These are phyloP conservation scores for Cryptophagus acutangulus DNA, from an alignment of 2,888 invertebrate species.

Conservation along the genomic window DNA sequence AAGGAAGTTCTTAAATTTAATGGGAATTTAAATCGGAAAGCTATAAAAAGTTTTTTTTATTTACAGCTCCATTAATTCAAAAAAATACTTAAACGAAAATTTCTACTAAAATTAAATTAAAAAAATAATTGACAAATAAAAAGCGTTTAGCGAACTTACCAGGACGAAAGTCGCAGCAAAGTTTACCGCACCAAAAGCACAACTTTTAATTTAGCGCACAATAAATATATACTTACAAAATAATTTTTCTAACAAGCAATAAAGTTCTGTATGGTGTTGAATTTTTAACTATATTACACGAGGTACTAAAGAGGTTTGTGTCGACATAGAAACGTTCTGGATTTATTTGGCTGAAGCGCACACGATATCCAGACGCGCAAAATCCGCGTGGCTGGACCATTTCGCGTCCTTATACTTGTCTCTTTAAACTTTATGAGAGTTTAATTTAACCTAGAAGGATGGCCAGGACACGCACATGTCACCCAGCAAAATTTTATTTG, in stretches of 20 bases:
- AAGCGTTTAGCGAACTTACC: too few relatives aligned
- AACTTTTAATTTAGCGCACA: not conserved
- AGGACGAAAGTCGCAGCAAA: too few relatives aligned
- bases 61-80: too few relatives aligned
- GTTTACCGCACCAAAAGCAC: too few relatives aligned
- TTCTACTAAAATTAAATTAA: too few relatives aligned
- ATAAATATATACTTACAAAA: not conserved
- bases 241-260: not conserved
- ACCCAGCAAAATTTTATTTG: too few relatives aligned
- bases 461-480: constrained; percentile 3
- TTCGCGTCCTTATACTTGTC: constrained; percentile 4
- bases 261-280: not conserved
- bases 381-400: constrained; percentile 13
- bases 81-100: too few relatives aligned
- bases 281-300: constrained; percentile 6
- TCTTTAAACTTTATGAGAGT: constrained; percentile 3
- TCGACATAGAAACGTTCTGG: constrained; percentile 8
- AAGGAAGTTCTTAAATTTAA: too few relatives aligned
- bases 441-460: constrained; percentile 2
- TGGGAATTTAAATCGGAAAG: too few relatives aligned
- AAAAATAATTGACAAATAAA: too few relatives aligned
- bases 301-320: constrained; percentile 11
- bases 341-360: constrained; percentile 9
- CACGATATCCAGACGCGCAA: constrained; percentile 14
- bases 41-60: too few relatives aligned